A percentile compares a stretch with the other conserved stretches of the same genome.
phyloP scores from a whole-genome alignment of 2,888 invertebrate genomes.

The Nasonovia ribisnigri region DNA sequence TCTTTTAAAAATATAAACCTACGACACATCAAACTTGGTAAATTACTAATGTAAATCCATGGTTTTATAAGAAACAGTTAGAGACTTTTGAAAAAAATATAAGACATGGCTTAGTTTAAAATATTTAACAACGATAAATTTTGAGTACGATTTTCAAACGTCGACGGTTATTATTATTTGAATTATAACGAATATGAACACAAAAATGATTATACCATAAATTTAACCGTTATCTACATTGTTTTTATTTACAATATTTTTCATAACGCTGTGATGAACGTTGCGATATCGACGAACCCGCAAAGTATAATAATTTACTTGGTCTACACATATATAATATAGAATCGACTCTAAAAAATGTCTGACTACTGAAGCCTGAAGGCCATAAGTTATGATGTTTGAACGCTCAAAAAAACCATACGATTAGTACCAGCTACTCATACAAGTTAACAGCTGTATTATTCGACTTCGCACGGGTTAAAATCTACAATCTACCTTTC shows the following conservation, averaged over 20 bases:
- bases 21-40: not conserved
- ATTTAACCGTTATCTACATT: not conserved
- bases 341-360: not conserved
- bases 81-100: not conserved
- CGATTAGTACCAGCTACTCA: not conserved
- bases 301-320: not conserved
- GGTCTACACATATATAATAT: not conserved
- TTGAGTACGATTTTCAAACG: not conserved
- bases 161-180: not conserved
- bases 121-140: not conserved
- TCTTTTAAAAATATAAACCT: not conserved
- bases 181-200: slow-evolving; percentile 3
- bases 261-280: not conserved
- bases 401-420: not conserved
- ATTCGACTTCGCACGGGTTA: not conserved
- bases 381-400: not conserved
- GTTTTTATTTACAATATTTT: not conserved
- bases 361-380: not conserved
- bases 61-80: not conserved
- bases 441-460: not conserved
- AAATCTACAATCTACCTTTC: not conserved
- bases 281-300: not conserved
- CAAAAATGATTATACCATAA: not conserved
- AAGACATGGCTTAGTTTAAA: not conserved
- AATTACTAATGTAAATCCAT: not conserved